Evolutionary conservation across 92 coral and sea anemone genomes (phyloP), one percentile per base, ranked within the genome.

Genomic region (Parazoanthus darwini): DNA sequence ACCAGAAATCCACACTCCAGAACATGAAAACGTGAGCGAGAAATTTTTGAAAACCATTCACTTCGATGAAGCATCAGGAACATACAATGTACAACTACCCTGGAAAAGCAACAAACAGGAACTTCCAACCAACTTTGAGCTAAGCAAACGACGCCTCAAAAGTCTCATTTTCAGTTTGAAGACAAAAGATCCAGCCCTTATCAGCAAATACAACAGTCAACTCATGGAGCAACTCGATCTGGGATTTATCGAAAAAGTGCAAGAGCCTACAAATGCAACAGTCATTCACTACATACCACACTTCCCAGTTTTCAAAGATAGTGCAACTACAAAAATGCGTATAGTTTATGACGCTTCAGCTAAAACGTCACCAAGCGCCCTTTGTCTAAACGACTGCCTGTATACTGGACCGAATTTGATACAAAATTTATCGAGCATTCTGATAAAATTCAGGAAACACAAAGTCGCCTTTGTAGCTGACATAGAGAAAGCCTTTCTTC

Each of bases 191-290:
- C 78, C 44, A 8, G 74, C 80, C 37, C 89, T 91, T 23, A 78
- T 91, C 50, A 6, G 66, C 84, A 91, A 83, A 36, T 91, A 91
- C 88, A 85, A 88, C 38, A 33, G 71, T 0, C 90, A 91, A 80
- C 88, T 91, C 26, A 66, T 67, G 38, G 91, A 91, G 26, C 93
- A 91, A 84, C 88, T 88, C 37, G 75, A 85, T 43, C 85, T 43
- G 44, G 93, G 93, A 83, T 85, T 91, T 73, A 88, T 85, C 42
- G 93, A 91, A 82, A 75, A 68, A 44, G 91, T 91, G 65, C 70
- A 88, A 33, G 91, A 88, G 13, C 91, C 90, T 35, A 85, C 38
- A 42, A 77, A 86, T 35, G 38, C 78, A 86, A 88, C 88, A 18
- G 76, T 80, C 65, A 78, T 86, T 16, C 94, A 92, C 89, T 89